Base-by-base conservation (phyloP, 2,113 vertebrate genomes). In the Scophthalmus maximus region DNA sequence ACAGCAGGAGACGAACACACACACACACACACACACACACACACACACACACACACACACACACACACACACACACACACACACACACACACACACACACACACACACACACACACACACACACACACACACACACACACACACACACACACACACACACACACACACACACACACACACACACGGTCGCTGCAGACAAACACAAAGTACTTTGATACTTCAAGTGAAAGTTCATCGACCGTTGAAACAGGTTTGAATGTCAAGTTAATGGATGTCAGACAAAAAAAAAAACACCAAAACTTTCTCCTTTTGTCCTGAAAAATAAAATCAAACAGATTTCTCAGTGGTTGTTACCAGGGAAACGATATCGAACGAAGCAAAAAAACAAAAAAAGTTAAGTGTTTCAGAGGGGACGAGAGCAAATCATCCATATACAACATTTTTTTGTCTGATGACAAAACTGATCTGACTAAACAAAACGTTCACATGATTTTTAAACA, bases 231-330 rank as follows among this genome's bases (percentile, higher is more conserved):
- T n/a, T n/a, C n/a, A n/a, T n/a, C n/a, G n/a, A n/a, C 22, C 34
- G 55, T 23, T 22, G 32, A 66, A 73, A 36, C 38, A 40, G 7
- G 61, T 20, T 34, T 15, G 27, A 55, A 72, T 22, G 32, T 75
- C 63, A 49, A 57, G 68, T 61, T 68, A 18, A 67, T 49, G 57
- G 51, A 62, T 55, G 40, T 25, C 23, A 34, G 27, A 46, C 10
- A 17, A 23, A 44, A 51, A 32, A 22, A 50, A 66, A 50, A 4
- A n/a, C n/a, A n/a, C n/a, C n/a, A n/a, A 40, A 14, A 2, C 5
- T 20, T 36, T 36, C 50, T 61, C 51, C 23, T 2, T 36, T 22
- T 12, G 17, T 51, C 57, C 47, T 51, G 42, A 65, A 57, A n/a
- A 63, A n/a, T n/a, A n/a, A n/a, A n/a, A n/a, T n/a, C n/a, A n/a